phyloP scores from a whole-genome alignment of 2,113 vertebrate genomes.

The Merops nubicus region DNA sequence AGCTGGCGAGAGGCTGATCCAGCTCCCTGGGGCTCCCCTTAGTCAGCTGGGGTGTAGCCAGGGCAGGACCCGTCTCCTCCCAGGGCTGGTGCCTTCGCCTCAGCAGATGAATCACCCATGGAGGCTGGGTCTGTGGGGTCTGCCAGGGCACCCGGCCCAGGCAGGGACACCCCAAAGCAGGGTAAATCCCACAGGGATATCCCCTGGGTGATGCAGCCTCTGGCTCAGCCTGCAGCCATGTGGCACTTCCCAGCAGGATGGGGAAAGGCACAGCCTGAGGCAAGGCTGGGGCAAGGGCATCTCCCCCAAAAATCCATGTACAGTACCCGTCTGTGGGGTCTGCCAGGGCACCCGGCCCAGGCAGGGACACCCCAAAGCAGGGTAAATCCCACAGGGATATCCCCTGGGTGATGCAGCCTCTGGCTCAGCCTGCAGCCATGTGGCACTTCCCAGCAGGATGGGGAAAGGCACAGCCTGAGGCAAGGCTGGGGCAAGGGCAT shows the following conservation, averaged over 20 bases:
- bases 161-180: neutral
- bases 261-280: neutral
- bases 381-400: neutral
- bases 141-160: neutral
- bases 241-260: accelerated
- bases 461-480: neutral
- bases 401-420: neutral
- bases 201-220: neutral
- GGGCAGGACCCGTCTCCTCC: neutral
- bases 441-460: neutral
- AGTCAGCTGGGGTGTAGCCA: neutral
- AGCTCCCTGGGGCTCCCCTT: neutral
- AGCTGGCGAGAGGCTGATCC: neutral
- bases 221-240: neutral
- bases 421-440: neutral
- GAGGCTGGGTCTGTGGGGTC: neutral
- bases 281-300: neutral
- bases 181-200: neutral
- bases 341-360: neutral
- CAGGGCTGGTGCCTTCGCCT: neutral
- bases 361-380: neutral
- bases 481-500: neutral
- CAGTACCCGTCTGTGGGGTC: neutral
- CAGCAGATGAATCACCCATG: neutral
- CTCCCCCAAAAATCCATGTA: accelerated